Evolutionary conservation across 2,113 vertebrate species (phyloP), one percentile per base, ranked within the genome.

Genomic region (Halcyon malimbica): DNA sequence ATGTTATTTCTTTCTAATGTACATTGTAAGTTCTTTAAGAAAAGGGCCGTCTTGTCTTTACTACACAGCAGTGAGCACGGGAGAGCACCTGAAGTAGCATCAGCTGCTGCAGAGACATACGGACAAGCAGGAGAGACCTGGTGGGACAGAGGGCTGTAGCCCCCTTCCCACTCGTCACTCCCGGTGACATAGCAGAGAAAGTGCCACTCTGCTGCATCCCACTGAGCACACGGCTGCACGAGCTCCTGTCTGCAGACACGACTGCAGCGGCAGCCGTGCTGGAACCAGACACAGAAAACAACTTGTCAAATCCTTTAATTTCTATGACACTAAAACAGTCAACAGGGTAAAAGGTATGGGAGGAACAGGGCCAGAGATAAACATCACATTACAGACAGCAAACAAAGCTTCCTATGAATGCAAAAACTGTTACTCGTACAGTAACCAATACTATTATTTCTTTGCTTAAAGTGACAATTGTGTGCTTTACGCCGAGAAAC

Each of bases 241-340:
- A 77, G 46, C 56, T 78, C 73, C 83, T 7, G 24, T 1, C 77
- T 9, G 59, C 1, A 0, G 48, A 4, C 60, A 11, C 13, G 2
- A 4, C 39, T 8, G 16, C 42, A 35, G 76, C 5, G 2, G 6
- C 39, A 24, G 69, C 50, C 5, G 2, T 6, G 26, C 42, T 3
- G 63, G 86, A 96, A 91, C 42, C 59, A 87, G 81, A 76, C 91
- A 82, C 89, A 48, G 76, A 92, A 89, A 94, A 82, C 37, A 88
- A 89, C 48, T 95, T 75, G 26, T 67, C 81, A 96, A 95, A 95
- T 94, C 76, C 80, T 97, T 98, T 96, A 93, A 97, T 97, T 96
- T 94, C 95, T 93, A 75, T 54, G 67, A 96, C 76, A 93, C 74
- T 73, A 35, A 89, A 97, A 88, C 92, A 97, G 60, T 75, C 91